Conservation (phyloP, 2,797 vertebrate genomes). For the Stomatorhinus walkeri region DNA sequence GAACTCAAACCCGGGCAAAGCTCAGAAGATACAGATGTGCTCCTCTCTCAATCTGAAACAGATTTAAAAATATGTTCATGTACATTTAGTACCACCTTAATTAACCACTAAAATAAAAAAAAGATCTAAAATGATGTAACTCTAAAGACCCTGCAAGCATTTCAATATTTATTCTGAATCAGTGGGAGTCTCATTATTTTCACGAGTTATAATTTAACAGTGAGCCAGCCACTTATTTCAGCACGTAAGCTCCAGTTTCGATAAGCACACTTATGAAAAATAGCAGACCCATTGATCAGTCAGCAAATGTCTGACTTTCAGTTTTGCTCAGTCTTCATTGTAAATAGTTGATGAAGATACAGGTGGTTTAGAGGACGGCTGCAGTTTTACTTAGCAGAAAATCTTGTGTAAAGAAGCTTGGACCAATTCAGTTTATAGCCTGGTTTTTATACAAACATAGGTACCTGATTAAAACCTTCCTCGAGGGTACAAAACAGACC, state of each 20-base stretch:
- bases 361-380: neutral
- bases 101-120: neutral
- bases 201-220: neutral
- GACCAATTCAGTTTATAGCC: neutral
- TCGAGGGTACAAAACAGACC: neutral
- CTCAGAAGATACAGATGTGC: neutral
- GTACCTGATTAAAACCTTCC: neutral
- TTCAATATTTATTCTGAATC: neutral
- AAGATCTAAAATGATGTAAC: neutral
- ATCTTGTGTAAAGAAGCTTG: neutral
- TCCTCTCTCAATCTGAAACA: neutral
- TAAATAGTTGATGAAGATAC: neutral
- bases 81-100: neutral
- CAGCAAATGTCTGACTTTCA: neutral
- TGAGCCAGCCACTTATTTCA: neutral
- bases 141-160: neutral
- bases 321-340: neutral
- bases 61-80: neutral
- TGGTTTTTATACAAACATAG: neutral
- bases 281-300: neutral
- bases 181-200: neutral
- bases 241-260: neutral
- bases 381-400: neutral
- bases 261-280: neutral
- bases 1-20: neutral